phyloP scores from a whole-genome alignment of 2,797 vertebrate genomes.

The Philypnodon macrostomus region DNA sequence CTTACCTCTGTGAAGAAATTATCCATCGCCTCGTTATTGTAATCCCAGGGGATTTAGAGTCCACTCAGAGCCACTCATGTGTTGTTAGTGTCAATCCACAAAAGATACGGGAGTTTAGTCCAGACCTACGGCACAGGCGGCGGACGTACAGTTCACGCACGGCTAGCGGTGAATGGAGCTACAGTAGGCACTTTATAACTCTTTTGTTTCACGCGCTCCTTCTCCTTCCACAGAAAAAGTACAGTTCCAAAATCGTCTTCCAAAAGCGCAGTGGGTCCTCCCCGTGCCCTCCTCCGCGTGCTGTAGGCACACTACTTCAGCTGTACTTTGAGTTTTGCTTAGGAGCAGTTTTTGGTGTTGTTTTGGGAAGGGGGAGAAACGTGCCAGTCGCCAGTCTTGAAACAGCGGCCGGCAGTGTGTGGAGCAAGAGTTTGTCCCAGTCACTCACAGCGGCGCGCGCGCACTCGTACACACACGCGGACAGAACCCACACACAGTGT shows the following conservation, averaged over 20 bases:
- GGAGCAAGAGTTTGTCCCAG: slow-evolving; percentile 7
- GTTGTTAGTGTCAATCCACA: slow-evolving; percentile 44
- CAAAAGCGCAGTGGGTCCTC: background rate
- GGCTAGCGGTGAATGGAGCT: background rate
- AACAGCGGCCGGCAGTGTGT: slow-evolving; percentile 4
- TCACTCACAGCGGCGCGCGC: slow-evolving; percentile 12
- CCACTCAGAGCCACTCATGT: slow-evolving; percentile 49
- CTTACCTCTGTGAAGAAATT: slow-evolving; percentile 87
- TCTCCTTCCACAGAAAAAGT: slow-evolving; percentile 25
- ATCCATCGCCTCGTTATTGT: slow-evolving; percentile 74
- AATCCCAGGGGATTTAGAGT: slow-evolving; percentile 54
- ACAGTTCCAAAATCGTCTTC: background rate
- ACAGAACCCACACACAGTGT: background rate
- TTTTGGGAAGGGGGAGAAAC: slow-evolving; percentile 7
- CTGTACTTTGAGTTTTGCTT: background rate
- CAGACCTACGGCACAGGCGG: slow-evolving; percentile 9
- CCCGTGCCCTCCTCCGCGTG: background rate
- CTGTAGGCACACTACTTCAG: background rate
- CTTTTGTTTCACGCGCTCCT: slow-evolving; percentile 75
- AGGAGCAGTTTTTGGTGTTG: background rate
- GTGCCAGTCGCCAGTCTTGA: background rate
- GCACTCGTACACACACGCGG: background rate
- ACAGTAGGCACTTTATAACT: slow-evolving; percentile 22
- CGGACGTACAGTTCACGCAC: slow-evolving; percentile 1
- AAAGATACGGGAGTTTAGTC: slow-evolving; percentile 13